A percentile compares a stretch with the other conserved stretches of the same genome.
Evolutionary conservation across 1,140 invertebrate species (phyloP).

Genomic region (Nebria ingens): DNA sequence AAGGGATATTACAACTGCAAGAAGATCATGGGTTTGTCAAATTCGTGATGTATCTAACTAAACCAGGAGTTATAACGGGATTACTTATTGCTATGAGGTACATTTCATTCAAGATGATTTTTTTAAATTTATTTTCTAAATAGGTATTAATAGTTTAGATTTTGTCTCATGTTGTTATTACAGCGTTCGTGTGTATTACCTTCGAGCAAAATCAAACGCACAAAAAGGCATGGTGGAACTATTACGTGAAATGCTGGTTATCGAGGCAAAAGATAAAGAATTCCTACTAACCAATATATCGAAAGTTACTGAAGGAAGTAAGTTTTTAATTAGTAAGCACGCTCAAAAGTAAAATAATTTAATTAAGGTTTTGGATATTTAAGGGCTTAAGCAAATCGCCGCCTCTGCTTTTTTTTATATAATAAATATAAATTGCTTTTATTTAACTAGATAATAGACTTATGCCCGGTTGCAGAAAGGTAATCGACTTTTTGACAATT

Average conservation of each 20-base stretch:
- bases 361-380: too few species aligned
- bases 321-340: constrained; percentile 14
- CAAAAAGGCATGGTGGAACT: constrained; percentile 51
- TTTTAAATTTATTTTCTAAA: constrained; percentile 10
- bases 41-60: constrained; percentile 35
- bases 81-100: constrained; percentile 46
- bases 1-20: constrained; percentile 36
- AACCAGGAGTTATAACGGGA: constrained; percentile 43
- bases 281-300: constrained; percentile 52
- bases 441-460: too few species aligned
- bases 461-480: too few species aligned
- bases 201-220: constrained; percentile 50
- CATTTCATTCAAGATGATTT: too few species aligned
- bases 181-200: constrained; percentile 57
- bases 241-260: constrained; percentile 53
- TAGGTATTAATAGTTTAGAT: constrained; percentile 13
- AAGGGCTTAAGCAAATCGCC: too few species aligned
- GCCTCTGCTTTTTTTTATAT: too few species aligned
- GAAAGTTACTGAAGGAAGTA: constrained; percentile 32
- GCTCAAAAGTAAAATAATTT: background rate
- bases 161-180: constrained; percentile 8
- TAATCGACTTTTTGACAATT: too few species aligned
- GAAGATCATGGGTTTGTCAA: constrained; percentile 31
- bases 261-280: constrained; percentile 65
- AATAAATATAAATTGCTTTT: too few species aligned